Evolutionary conservation across 1,140 invertebrate genomes (phyloP), one percentile per base, ranked within the genome.

Genomic region (Danaus melanippus): DNA sequence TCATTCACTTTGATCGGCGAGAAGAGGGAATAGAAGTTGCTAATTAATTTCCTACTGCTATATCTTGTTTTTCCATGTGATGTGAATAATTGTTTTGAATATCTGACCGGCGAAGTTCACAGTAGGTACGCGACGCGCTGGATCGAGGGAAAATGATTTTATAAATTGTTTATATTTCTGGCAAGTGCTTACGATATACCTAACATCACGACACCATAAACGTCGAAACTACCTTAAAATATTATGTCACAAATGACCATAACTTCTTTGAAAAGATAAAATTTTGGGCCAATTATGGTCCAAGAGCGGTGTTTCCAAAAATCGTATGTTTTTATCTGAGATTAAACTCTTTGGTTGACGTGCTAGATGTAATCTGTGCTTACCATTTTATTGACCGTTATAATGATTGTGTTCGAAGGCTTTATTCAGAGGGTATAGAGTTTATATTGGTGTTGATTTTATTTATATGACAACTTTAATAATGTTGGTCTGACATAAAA

Each of bases 261-360:
- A 73, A 68, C 53, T 82, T 82, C 79, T 70, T 62, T 70, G 79
- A 82, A 82, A 59, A 79, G 76, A 79, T 82, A 82, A 82, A 77
- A 65, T 72, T 70, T 76, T 76, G 56, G 64, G 66, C 75, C 79
- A 82, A 82, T 82, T 82, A 82, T 72, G 68, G 69, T 53, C 50
- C 65, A 46, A 58, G 67, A 65, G 74, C 77, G 75, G 77, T 62
- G 69, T 79, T 82, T 82, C 79, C 79, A 82, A 82, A 82, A 82
- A 82, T 82, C 67, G 63, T 66, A 73, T 74, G 71, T 62, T 55
- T 74, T 79, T 82, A 82, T 82, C 79, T 79, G 42, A 10, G 60
- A 79, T 79, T 75, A 69, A 68, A 71, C 62, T 56, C 60, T 66
- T 67, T 69, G 67, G 66, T 64, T 75, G 67, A 78, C 79, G 75